phyloP scores from a whole-genome alignment of 2,888 invertebrate genomes.

The Agriotes lineatus region DNA sequence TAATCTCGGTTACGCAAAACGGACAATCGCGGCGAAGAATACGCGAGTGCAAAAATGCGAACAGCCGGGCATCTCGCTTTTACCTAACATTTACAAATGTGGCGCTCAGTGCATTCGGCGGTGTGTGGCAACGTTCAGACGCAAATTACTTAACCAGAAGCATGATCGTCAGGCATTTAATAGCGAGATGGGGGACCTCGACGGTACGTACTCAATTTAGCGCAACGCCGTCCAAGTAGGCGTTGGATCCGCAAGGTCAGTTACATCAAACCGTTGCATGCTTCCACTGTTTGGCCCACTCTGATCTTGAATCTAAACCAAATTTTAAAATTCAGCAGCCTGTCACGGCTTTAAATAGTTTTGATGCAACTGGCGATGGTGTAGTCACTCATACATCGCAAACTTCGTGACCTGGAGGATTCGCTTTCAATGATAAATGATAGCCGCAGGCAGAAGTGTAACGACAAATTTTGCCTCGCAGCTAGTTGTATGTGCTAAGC shows the following conservation, averaged over 20 bases:
- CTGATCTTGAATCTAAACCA: neutral
- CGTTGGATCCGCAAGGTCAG: conserved; percentile 12
- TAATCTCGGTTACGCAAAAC: neutral
- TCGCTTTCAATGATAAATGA: neutral
- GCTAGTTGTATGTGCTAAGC: no score
- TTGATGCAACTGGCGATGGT: neutral
- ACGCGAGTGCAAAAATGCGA: neutral
- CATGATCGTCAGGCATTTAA: neutral
- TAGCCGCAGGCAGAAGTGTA: no score
- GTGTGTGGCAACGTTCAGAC: neutral
- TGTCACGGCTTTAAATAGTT: conserved; percentile 7
- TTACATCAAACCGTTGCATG: conserved; percentile 1
- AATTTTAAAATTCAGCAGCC: neutral
- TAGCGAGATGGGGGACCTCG: neutral
- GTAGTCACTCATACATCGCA: neutral
- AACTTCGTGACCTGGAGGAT: neutral
- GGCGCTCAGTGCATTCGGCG: neutral
- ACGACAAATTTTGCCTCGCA: no score
- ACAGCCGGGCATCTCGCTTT: neutral
- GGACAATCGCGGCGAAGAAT: neutral
- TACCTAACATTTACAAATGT: neutral
- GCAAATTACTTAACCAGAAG: neutral
- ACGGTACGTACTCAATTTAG: neutral
- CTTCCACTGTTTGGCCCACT: neutral
- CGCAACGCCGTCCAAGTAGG: neutral